Base-by-base conservation (phyloP, 2,888 invertebrate genomes). In the Drosophila nr. perissopoda region DNA sequence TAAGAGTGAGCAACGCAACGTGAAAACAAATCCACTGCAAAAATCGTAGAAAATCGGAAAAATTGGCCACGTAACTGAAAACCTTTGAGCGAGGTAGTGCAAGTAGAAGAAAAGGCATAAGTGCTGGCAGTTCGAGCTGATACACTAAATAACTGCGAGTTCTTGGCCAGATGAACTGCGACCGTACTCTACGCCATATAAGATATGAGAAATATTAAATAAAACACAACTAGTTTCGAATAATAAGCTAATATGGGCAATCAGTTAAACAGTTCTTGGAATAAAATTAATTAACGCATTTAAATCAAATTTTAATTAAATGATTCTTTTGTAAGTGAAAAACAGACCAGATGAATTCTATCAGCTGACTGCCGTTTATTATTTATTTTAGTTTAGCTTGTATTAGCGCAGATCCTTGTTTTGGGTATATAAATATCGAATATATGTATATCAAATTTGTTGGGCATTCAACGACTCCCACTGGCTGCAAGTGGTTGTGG, bases 1-100 rank as follows among this genome's bases (percentile, higher is more conserved):
- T 40, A 54, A 54, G 68, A 70, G 53, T 57, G 36, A 36, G 31
- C 51, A 60, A 59, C 62, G 49, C 52, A 69, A 40, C 33, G 53
- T 21, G 54, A 51, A 69, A 63, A 69, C 51, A 70, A 68, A 69
- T 48, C 27, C 54, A 70, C 57, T 67, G 58, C 33, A 58, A 63
- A 79, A 78, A 51, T 69, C 71, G 81, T 69, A 66, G 66, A 83
- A 71, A 81, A 76, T 76, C 70, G 74, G 59, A 25, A 84, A 88
- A 89, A 85, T 88, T 79, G 90, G 74, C 79, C 85, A 84, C 71
- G 68, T 64, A 66, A 62, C 68, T 70, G 56, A 67, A 64, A 42
- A 66, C 57, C 57, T 31, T 27, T 31, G 40, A 58, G 33, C 53
- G 62, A 40, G 18, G 13, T 38, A 2, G 42, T 29, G 40, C 40